Conservation (phyloP, 2,113 vertebrate genomes). For the Thunnus thynnus region DNA sequence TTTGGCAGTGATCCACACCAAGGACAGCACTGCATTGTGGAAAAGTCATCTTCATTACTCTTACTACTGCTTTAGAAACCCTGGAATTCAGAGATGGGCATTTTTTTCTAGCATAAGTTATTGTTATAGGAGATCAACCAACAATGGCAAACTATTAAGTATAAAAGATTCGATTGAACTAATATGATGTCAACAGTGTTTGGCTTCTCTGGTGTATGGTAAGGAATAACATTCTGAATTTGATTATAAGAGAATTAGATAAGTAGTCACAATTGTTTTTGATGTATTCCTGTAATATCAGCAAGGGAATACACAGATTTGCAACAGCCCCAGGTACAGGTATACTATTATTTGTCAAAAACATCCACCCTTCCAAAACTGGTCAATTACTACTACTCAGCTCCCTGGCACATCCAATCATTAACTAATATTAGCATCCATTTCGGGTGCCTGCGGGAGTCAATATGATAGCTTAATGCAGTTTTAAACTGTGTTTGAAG, state of each 20-base stretch:
- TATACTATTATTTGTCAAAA: constrained; percentile 42
- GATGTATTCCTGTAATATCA: constrained; percentile 31
- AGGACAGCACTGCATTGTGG: neutral
- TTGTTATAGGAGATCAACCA: neutral
- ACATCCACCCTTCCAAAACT: constrained; percentile 26
- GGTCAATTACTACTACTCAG: constrained; percentile 50
- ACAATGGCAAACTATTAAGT: neutral
- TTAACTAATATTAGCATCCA: constrained; percentile 66
- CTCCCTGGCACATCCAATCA: constrained; percentile 48
- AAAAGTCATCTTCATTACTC: constrained; percentile 7
- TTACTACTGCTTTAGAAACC: neutral
- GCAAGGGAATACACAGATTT: constrained; percentile 19
- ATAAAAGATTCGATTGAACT: neutral
- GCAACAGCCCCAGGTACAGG: constrained; percentile 13
- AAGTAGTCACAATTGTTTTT: constrained; percentile 13
- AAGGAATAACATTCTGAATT: constrained; percentile 15
- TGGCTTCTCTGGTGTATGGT: neutral
- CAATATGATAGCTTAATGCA: constrained; percentile 61
- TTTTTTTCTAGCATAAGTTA: neutral
- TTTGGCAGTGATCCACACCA: constrained; percentile 4
- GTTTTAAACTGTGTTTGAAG: constrained; percentile 72
- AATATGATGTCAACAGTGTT: neutral
- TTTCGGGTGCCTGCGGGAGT: constrained; percentile 48
- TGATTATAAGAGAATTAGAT: constrained; percentile 28
- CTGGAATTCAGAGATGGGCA: neutral